These are phyloP conservation scores for Cryptomyrus ogoouensis DNA, from an alignment of 2,113 vertebrate species.

Conservation along the genomic window DNA sequence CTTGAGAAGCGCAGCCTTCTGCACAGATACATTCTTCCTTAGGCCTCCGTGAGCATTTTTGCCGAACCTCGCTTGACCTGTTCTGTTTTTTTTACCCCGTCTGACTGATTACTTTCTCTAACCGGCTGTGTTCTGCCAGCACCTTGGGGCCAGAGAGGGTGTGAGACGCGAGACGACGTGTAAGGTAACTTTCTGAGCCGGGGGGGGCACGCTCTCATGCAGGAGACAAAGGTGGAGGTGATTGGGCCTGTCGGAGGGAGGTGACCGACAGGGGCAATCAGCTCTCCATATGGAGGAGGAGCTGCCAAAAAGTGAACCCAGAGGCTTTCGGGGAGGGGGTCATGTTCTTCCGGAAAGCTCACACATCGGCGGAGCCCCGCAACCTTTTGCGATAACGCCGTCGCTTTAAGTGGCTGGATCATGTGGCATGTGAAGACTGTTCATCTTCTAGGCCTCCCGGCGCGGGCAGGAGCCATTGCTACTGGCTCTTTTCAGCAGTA, in stretches of 20 bases:
- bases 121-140: not conserved
- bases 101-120: not conserved
- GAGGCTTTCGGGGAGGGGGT: not conserved
- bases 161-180: not conserved
- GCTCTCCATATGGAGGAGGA: not conserved
- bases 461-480: constrained; percentile 40
- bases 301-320: not conserved
- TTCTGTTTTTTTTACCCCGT: not conserved
- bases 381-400: not conserved
- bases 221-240: not conserved
- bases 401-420: not conserved
- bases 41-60: not conserved
- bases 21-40: not conserved
- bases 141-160: not conserved
- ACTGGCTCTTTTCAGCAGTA: constrained; percentile 46
- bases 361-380: not conserved
- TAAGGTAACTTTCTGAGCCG: not conserved
- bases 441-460: not conserved
- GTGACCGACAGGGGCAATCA: not conserved
- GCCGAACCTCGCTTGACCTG: not conserved
- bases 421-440: not conserved
- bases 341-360: not conserved
- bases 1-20: not conserved
- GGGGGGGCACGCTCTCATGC: not conserved
- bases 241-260: not conserved